Evolutionary conservation across 2,797 vertebrate species (phyloP).

Genomic region (Heteromormyrus szaboi): DNA sequence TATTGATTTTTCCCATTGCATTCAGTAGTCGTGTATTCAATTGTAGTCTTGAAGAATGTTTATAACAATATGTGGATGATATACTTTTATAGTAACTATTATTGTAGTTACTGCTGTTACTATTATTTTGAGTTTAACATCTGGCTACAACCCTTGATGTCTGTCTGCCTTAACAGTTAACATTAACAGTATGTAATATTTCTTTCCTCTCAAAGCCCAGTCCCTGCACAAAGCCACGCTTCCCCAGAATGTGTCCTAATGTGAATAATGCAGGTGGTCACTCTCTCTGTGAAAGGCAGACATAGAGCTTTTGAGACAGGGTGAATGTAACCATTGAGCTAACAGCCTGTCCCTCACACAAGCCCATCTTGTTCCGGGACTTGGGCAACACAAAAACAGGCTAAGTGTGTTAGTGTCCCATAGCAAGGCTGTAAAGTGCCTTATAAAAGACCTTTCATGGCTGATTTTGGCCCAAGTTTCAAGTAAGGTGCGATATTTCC

Average conservation of each 20-base stretch:
- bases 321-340: slow-evolving; percentile 37
- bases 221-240: neutral
- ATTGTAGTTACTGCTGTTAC: neutral
- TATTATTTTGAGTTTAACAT: neutral
- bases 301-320: neutral
- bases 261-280: slow-evolving; percentile 10
- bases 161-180: neutral
- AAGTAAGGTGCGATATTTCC: slow-evolving; percentile 30
- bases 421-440: slow-evolving; percentile 22
- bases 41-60: neutral
- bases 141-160: neutral
- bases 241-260: slow-evolving; percentile 21
- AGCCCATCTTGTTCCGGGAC: slow-evolving; percentile 31
- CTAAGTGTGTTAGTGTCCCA: slow-evolving; percentile 23
- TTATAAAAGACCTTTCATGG: slow-evolving; percentile 34
- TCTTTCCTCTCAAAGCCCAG: neutral
- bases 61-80: neutral
- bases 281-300: slow-evolving; percentile 11
- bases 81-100: neutral
- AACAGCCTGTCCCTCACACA: neutral
- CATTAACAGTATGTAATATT: neutral
- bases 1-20: neutral
- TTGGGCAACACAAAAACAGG: neutral
- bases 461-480: slow-evolving; percentile 24
- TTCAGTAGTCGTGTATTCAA: neutral